phyloP scores from a whole-genome alignment of 2,113 vertebrate species.

The Philantomba maxwellii region DNA sequence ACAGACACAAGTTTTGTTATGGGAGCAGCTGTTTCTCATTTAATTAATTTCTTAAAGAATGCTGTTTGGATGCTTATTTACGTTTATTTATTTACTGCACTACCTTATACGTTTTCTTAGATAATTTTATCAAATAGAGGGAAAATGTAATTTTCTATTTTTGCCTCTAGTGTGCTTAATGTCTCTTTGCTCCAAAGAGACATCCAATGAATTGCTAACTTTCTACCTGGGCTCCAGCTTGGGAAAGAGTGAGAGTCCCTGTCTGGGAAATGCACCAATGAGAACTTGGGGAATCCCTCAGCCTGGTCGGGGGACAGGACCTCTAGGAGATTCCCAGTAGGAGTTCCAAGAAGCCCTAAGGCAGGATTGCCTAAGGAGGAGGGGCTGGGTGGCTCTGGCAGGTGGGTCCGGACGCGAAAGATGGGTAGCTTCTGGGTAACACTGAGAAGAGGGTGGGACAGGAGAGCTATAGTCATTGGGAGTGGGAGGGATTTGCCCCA shows the following conservation, averaged over 20 bases:
- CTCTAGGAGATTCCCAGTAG: neutral
- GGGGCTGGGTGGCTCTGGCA: neutral
- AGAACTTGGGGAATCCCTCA: neutral
- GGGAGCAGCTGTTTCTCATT: slow-evolving; percentile 2
- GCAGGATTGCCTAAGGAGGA: neutral
- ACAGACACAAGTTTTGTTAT: neutral
- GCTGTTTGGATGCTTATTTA: neutral
- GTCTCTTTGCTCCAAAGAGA: neutral
- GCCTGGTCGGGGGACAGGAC: neutral
- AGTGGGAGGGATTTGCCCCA: neutral
- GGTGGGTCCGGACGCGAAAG: neutral
- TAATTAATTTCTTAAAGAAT: neutral
- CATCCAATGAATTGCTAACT: neutral
- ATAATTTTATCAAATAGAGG: neutral
- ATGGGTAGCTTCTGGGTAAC: no score
- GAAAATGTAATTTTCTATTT: neutral
- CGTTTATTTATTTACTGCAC: neutral
- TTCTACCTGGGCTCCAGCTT: neutral
- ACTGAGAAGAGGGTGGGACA: neutral
- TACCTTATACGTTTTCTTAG: neutral
- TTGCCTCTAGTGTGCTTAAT: no score
- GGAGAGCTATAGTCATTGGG: neutral
- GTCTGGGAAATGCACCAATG: neutral
- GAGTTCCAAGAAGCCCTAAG: neutral
- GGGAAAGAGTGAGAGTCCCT: neutral